These are phyloP conservation scores for Calidris pugnax DNA, from an alignment of 2,113 vertebrate genomes.

Conservation along the genomic window DNA sequence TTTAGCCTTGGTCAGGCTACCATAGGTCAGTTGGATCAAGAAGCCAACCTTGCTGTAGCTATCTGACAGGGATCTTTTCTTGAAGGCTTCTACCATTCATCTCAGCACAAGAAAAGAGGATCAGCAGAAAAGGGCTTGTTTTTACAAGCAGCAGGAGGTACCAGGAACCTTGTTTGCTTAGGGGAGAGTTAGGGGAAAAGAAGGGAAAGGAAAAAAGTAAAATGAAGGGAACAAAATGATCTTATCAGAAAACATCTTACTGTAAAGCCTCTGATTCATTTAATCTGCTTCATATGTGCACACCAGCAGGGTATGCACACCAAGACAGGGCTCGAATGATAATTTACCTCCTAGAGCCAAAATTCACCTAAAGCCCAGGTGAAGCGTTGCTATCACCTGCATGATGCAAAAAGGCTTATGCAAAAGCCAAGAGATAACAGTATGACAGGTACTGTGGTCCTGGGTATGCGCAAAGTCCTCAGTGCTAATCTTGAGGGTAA, in stretches of 20 bases:
- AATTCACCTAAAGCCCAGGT: neutral
- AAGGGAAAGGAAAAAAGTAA: neutral
- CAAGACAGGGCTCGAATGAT: fast-evolving
- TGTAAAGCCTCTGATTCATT: neutral
- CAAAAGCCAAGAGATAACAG: too few relatives aligned
- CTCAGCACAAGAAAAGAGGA: neutral
- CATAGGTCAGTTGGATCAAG: too few relatives aligned
- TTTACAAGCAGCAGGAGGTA: neutral
- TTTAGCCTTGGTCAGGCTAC: neutral
- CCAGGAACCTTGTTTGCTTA: neutral
- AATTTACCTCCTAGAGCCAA: neutral
- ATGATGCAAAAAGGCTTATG: fast-evolving
- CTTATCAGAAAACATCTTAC: neutral
- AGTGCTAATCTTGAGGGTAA: neutral
- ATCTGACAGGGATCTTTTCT: neutral
- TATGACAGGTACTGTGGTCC: fast-evolving
- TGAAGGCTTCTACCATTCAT: neutral
- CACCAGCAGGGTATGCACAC: neutral
- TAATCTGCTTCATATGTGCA: neutral
- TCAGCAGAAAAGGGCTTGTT: neutral
- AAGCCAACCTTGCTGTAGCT: neutral
- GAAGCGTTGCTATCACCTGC: fast-evolving
- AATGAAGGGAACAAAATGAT: neutral
- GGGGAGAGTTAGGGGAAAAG: neutral
- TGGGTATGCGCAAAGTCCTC: neutral